Conservation (phyloP, 2,797 vertebrate genomes). For the Myripristis murdjan region DNA sequence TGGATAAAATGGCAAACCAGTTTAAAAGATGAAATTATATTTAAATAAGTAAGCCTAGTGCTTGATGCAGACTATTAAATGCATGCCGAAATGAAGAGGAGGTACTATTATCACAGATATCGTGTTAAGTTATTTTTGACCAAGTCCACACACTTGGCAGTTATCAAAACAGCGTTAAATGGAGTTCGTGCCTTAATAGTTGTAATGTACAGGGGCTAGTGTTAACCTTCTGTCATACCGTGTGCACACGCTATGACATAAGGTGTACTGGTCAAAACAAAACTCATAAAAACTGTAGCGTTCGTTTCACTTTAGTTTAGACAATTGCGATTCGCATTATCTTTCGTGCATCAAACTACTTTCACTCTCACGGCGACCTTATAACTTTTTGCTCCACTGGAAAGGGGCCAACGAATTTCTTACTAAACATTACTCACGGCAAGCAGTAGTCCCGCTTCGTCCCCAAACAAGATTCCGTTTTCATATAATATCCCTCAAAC, state of each 20-base stretch:
- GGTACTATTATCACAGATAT: fast-evolving
- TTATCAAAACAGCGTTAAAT: neutral
- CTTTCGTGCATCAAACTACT: slow-evolving; percentile 14
- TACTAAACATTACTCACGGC: slow-evolving; percentile 58
- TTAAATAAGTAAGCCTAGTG: too few relatives aligned
- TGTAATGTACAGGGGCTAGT: neutral
- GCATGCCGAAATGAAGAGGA: neutral
- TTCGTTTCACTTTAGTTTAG: neutral
- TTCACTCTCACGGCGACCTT: slow-evolving; percentile 71
- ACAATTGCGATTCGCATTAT: neutral
- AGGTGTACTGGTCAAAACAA: too few relatives aligned
- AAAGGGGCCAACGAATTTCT: slow-evolving; percentile 39
- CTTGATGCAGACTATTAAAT: neutral
- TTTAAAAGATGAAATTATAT: too few relatives aligned
- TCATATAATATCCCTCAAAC: neutral
- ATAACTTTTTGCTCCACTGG: slow-evolving; percentile 73
- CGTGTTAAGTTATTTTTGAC: neutral
- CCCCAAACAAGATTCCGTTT: slow-evolving; percentile 9
- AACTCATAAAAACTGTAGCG: neutral
- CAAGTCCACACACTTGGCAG: too few relatives aligned
- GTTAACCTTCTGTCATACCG: slow-evolving; percentile 10
- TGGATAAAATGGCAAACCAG: too few relatives aligned
- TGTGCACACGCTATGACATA: neutral
- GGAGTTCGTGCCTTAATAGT: neutral
- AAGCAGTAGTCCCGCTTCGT: slow-evolving; percentile 28